Evolutionary conservation across 2,113 vertebrate genomes (phyloP).

Genomic region (Bubalus kerabau): DNA sequence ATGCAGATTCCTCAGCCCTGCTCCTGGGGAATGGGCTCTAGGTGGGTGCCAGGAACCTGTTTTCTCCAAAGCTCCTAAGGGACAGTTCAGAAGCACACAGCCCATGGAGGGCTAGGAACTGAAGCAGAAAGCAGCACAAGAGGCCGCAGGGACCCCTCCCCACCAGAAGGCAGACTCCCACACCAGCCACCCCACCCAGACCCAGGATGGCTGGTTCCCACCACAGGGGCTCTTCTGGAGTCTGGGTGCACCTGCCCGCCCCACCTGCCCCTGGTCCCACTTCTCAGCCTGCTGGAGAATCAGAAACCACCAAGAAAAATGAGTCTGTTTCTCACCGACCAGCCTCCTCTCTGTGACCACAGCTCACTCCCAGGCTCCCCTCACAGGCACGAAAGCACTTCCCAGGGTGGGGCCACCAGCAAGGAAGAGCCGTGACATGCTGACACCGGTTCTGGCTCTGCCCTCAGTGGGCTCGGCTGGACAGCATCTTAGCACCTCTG

Average conservation of each 20-base stretch:
- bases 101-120: neutral
- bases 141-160: fast-evolving
- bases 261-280: fast-evolving
- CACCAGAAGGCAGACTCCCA: neutral
- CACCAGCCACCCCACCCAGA: neutral
- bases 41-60: neutral
- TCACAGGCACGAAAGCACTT: fast-evolving
- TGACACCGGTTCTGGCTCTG: neutral
- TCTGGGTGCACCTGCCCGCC: fast-evolving
- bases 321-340: fast-evolving
- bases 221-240: fast-evolving
- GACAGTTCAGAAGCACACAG: neutral
- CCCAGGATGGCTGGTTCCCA: too few relatives aligned
- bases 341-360: neutral
- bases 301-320: neutral
- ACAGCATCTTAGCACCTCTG: neutral
- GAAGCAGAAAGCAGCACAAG: neutral
- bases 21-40: neutral
- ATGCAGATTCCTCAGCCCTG: neutral
- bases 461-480: neutral
- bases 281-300: neutral
- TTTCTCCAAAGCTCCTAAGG: neutral
- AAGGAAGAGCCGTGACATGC: fast-evolving
- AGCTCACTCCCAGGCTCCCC: neutral
- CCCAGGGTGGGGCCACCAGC: fast-evolving